Percentiles rank a stretch among this genome's conserved stretches.
Evolutionary conservation across 2,797 vertebrate species (phyloP).

Genomic region (Danio kyathit): DNA sequence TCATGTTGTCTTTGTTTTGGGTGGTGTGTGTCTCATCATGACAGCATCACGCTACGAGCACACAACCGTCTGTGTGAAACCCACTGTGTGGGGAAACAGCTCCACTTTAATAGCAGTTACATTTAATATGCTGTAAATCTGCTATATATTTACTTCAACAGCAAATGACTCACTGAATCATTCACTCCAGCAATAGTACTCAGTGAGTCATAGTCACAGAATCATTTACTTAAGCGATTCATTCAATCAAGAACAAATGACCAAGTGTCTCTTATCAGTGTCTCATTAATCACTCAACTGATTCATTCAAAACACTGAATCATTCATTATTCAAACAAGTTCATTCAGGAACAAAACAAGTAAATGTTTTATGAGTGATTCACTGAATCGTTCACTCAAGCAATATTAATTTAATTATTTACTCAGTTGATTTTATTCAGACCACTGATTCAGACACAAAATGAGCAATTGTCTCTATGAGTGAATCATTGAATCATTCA

Average conservation of each 20-base stretch:
- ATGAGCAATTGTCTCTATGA: neutral
- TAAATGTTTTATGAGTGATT: too few relatives aligned
- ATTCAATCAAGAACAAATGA: too few relatives aligned
- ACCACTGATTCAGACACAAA: neutral
- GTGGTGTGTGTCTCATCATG: slow-evolving; percentile 53
- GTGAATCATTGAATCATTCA: neutral
- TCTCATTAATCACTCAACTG: too few relatives aligned
- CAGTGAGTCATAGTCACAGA: neutral
- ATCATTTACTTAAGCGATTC: neutral
- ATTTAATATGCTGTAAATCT: too few relatives aligned
- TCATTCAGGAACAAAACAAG: too few relatives aligned
- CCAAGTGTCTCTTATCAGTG: too few relatives aligned
- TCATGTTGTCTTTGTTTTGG: slow-evolving; percentile 72
- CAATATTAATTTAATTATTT: neutral
- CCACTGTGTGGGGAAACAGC: neutral
- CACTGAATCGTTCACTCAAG: too few relatives aligned
- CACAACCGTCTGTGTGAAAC: neutral
- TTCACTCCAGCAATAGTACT: neutral
- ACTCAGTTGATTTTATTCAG: neutral
- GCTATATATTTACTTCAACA: neutral
- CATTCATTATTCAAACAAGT: too few relatives aligned
- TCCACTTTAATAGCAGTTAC: too few relatives aligned
- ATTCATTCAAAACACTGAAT: too few relatives aligned
- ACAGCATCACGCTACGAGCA: neutral
- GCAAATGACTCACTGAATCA: neutral